These are phyloP conservation scores for Diplolepis rosae DNA, from an alignment of 2,888 invertebrate species.

Conservation along the genomic window DNA sequence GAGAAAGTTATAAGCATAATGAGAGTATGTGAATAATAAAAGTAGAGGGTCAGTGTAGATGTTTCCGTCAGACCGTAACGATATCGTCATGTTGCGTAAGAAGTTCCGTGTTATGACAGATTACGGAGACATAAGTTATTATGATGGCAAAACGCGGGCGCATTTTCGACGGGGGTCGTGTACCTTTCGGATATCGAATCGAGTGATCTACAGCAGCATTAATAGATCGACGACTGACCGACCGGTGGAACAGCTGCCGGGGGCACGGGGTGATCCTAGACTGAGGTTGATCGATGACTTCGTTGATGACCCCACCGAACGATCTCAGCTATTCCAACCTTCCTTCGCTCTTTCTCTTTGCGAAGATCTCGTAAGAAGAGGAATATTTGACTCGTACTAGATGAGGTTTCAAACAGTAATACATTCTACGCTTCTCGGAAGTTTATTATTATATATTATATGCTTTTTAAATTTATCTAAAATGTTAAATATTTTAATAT, in stretches of 20 bases:
- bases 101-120: conserved; percentile 20
- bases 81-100: conserved; percentile 62
- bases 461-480: background rate
- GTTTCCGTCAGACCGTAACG: conserved; percentile 55
- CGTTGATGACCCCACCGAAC: conserved; percentile 59
- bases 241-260: conserved; percentile 65
- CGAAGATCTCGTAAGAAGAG: background rate
- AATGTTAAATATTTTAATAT: background rate
- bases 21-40: background rate
- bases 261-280: conserved; percentile 61
- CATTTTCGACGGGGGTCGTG: conserved; percentile 39
- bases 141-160: conserved; percentile 60
- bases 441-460: background rate
- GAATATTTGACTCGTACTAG: background rate
- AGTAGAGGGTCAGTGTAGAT: background rate
- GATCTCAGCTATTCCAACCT: conserved; percentile 44
- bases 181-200: conserved; percentile 54
- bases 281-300: conserved; percentile 69
- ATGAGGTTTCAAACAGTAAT: background rate
- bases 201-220: conserved; percentile 63
- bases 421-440: background rate
- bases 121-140: conserved; percentile 28
- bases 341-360: background rate
- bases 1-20: background rate
- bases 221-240: conserved; percentile 70